Evolutionary conservation across 2,113 vertebrate genomes (phyloP).

Genomic region (Ammodramus savannarum): DNA sequence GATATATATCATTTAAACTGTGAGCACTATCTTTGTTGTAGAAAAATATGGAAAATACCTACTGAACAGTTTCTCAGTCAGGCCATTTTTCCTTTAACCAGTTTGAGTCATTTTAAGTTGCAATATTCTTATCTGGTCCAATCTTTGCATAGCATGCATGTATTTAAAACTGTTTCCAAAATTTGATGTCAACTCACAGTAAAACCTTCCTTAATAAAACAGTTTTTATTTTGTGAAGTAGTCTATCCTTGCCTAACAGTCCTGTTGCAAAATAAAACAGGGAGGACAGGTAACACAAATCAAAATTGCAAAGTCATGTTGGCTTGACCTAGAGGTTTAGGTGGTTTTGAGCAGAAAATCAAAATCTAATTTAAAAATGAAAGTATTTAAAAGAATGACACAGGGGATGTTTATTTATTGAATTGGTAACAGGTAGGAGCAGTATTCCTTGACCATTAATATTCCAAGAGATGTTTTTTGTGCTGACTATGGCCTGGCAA

Average conservation of each 20-base stretch:
- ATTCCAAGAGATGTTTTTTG: background rate
- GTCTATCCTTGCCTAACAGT: background rate
- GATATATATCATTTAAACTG: background rate
- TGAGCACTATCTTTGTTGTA: background rate
- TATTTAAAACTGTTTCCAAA: slow-evolving; percentile 28
- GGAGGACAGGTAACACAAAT: background rate
- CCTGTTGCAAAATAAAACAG: background rate
- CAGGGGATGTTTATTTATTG: background rate
- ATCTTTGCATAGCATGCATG: background rate
- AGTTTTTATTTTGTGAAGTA: background rate
- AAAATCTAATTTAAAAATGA: slow-evolving; percentile 51
- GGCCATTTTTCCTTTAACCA: background rate
- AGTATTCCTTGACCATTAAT: background rate
- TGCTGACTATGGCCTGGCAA: background rate
- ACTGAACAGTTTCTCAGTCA: background rate
- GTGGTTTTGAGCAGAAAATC: slow-evolving; percentile 44
- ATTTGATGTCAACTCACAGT: background rate
- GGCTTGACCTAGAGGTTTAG: slow-evolving; percentile 12
- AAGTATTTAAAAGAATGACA: slow-evolving; percentile 25
- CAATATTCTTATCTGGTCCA: background rate
- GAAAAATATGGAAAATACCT: background rate
- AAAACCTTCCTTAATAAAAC: slow-evolving; percentile 1
- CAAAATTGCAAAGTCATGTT: slow-evolving; percentile 28
- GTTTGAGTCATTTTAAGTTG: background rate
- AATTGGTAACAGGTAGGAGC: background rate